phyloP scores from a whole-genome alignment of 2,888 invertebrate species.

The Mamestra brassicae region DNA sequence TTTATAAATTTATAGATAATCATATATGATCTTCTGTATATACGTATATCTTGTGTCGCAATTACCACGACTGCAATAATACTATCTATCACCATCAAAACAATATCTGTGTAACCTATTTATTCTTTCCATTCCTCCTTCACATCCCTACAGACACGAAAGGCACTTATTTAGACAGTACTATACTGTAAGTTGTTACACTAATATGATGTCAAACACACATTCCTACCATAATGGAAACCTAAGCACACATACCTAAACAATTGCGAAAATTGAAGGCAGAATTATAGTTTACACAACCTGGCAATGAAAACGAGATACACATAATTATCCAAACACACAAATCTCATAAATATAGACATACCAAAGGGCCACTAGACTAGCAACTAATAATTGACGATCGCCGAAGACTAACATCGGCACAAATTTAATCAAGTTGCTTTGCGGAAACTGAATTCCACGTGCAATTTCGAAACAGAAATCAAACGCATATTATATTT shows the following conservation, averaged over 20 bases:
- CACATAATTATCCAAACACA: slow-evolving; percentile 10
- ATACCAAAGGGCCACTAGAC: background rate
- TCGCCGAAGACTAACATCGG: background rate
- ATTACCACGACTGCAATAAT: no score
- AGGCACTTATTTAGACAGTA: background rate
- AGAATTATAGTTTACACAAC: slow-evolving; percentile 35
- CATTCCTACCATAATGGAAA: background rate
- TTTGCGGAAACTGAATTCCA: background rate
- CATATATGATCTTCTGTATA: no score
- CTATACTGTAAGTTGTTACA: background rate
- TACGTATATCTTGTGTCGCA: no score
- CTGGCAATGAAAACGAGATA: slow-evolving; percentile 26
- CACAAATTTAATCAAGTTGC: no score
- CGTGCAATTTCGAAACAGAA: no score
- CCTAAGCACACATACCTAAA: background rate
- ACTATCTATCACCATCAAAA: background rate
- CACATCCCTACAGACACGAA: background rate
- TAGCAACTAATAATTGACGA: no score
- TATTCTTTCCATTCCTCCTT: background rate
- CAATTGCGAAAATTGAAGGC: slow-evolving; percentile 1
- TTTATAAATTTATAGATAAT: no score
- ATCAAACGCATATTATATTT: no score
- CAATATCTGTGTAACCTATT: background rate
- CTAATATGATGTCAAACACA: slow-evolving; percentile 2
- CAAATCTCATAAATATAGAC: slow-evolving; percentile 8